These are phyloP conservation scores for Alethe castanea DNA, from an alignment of 2,113 vertebrate genomes.

Conservation along the genomic window DNA sequence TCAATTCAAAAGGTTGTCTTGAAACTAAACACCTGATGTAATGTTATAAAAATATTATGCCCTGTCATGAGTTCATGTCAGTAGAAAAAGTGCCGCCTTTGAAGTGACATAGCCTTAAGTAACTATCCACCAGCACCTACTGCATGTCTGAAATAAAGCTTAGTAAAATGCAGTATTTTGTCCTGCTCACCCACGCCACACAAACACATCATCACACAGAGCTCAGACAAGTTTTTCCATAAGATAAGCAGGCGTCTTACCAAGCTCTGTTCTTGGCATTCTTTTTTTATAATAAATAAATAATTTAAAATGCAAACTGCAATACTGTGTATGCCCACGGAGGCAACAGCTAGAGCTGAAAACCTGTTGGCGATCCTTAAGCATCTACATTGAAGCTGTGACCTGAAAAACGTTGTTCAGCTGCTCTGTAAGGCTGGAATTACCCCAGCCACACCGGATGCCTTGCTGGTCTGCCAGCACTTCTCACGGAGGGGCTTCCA, in stretches of 20 bases:
- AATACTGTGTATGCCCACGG: neutral
- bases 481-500: neutral
- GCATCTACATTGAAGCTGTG: fast-evolving
- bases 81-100: neutral
- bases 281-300: neutral
- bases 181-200: neutral
- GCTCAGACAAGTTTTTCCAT: neutral
- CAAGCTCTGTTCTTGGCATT: neutral
- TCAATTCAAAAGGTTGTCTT: neutral
- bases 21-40: constrained; percentile 9
- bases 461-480: neutral
- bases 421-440: neutral
- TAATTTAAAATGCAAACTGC: neutral
- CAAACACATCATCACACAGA: neutral
- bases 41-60: constrained; percentile 19
- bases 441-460: fast-evolving
- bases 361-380: neutral
- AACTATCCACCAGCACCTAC: neutral
- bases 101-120: neutral
- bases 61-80: neutral
- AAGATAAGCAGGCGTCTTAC: neutral
- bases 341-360: neutral
- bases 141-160: neutral
- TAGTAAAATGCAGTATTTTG: neutral
- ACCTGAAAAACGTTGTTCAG: neutral